A percentile compares a stretch with the other conserved stretches of the same genome.
Evolutionary conservation across 1,140 invertebrate genomes (phyloP).

Genomic region (Linepithema humile): DNA sequence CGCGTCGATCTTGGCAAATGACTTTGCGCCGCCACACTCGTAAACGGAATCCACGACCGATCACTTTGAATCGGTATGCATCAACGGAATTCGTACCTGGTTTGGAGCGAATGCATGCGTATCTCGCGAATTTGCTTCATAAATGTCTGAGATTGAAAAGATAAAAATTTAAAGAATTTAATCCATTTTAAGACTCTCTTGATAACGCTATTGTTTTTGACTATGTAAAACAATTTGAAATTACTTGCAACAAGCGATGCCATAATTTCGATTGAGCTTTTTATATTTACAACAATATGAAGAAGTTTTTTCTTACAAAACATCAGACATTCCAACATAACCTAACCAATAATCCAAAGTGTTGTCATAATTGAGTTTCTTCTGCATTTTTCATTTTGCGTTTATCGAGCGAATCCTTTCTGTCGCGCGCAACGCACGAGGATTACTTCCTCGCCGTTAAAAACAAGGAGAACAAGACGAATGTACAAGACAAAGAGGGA

Average conservation of each 20-base stretch:
- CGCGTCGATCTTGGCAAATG: constrained; percentile 56
- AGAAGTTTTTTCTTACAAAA: neutral
- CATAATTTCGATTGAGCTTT: neutral
- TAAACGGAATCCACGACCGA: constrained; percentile 48
- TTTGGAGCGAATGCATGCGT: neutral
- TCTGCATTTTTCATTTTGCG: neutral
- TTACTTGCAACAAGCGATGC: neutral
- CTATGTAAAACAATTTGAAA: neutral
- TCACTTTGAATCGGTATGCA: constrained; percentile 49
- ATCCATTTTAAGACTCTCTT: neutral
- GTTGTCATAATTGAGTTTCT: neutral
- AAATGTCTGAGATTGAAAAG: neutral
- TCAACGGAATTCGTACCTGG: constrained; percentile 31
- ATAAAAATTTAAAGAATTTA: too few species aligned
- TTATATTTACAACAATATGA: neutral
- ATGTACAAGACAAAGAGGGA: constrained; percentile 1
- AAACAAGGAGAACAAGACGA: neutral
- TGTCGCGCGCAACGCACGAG: neutral
- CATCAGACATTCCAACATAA: neutral
- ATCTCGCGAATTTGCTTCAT: neutral
- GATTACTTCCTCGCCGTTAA: constrained; percentile 5
- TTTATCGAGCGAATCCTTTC: neutral
- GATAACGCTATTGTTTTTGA: neutral
- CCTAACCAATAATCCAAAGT: neutral
- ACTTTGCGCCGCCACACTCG: constrained; percentile 49